Evolutionary conservation across 2,888 invertebrate species (phyloP), one percentile per base, ranked within the genome.

Genomic region (Apodemia zela): DNA sequence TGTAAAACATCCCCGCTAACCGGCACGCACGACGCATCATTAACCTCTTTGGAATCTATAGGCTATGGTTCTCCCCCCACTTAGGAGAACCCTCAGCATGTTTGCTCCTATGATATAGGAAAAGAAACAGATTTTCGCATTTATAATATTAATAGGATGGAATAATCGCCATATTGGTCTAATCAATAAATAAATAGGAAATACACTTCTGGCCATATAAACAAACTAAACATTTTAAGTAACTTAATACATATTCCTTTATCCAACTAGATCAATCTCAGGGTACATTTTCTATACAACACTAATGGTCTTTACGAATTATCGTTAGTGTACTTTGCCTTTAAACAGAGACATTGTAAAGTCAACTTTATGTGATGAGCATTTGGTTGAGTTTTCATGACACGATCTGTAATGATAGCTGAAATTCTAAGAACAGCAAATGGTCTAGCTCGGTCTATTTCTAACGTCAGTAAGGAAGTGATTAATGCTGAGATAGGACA

Each of bases 221-320:
- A 54, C 13, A 1, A 25, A 54, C 54, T 15, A 54, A 21, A 54
- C 15, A 25, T 21, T 15, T 54, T 2, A 54, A 54, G 25, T 54
- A 54, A 25, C 54, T 54, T 54, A 54, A 54, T 54, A 54, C 54
- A 25, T 15, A 54, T 54, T 54, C 21, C 54, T 25, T 21, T 54
- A 54, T 54, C 54, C 21, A 54, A 54, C 54, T 7, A 54, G 54
- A 54, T 54, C 54, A 54, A 54, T 54, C 54, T 54, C 25, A 64
- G 68, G 69, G 70, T 69, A 71, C 73, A 69, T 73, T 74, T 74
- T 72, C 73, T 73, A 68, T 71, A 73, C 73, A 73, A 71, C 71
- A 67, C 72, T 74, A 73, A 73, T 75, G 74, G 73, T 73, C 70
- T 70, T 70, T 65, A 72, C 73, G 74, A 75, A 75, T 75, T 74